Percentiles rank a stretch among this genome's conserved stretches.
phyloP scores from a whole-genome alignment of 2,888 invertebrate genomes.

The Octonoba sinensis region DNA sequence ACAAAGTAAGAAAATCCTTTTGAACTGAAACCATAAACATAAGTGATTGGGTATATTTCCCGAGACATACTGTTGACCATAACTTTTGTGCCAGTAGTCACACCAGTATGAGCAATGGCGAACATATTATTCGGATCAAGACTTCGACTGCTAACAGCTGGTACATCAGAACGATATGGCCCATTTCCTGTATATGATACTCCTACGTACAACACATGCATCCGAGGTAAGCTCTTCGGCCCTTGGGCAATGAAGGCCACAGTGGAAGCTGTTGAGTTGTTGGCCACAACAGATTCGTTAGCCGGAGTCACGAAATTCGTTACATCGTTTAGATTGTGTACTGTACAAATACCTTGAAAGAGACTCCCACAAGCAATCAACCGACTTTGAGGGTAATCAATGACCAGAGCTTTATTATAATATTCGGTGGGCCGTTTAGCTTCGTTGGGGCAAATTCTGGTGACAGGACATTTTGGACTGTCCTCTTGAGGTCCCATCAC shows the following conservation, averaged over 20 bases:
- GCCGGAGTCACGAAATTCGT: conserved; percentile 83
- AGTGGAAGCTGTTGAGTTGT: conserved; percentile 94
- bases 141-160: conserved; percentile 91
- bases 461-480: conserved; percentile 84
- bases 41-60: conserved; percentile 92
- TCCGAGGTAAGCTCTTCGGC: conserved; percentile 89
- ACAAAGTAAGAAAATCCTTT: conserved; percentile 97
- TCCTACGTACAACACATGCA: conserved; percentile 89
- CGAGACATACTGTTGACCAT: conserved; percentile 91
- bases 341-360: conserved; percentile 87
- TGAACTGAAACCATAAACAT: conserved; percentile 95
- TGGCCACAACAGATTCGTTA: conserved; percentile 90
- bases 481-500: conserved; percentile 89
- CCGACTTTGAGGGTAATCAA: conserved; percentile 89
- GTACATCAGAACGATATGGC: conserved; percentile 92
- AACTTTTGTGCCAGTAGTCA: conserved; percentile 90
- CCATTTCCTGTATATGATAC: conserved; percentile 93
- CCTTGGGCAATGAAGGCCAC: conserved; percentile 97
- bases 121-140: conserved; percentile 87
- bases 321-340: conserved; percentile 89
- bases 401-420: conserved; percentile 92
- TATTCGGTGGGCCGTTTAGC: conserved; percentile 86
- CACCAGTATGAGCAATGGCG: conserved; percentile 89
- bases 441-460: conserved; percentile 82
- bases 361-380: conserved; percentile 86